Percentiles rank a stretch among this genome's conserved stretches.
Evolutionary conservation across 2,888 invertebrate genomes (phyloP).

Genomic region (Physocephala rufipes): DNA sequence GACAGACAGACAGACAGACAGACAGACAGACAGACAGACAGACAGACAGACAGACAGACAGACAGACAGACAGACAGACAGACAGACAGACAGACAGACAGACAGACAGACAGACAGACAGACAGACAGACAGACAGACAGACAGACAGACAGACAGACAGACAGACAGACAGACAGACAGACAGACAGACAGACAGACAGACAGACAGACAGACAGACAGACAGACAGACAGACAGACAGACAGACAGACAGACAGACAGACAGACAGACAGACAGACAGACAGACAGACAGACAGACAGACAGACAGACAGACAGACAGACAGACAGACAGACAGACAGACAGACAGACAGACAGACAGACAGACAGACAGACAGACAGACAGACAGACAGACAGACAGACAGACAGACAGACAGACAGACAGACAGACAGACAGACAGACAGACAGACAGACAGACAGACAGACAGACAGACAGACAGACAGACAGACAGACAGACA

Average conservation of each 20-base stretch:
- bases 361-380: slow-evolving; percentile 1
- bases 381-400: slow-evolving; percentile 1
- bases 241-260: not conserved
- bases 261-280: slow-evolving; percentile 1
- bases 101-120: slow-evolving; percentile 1
- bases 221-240: slow-evolving; percentile 1
- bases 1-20: not conserved
- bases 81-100: not conserved
- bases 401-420: slow-evolving; percentile 1
- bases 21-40: not conserved
- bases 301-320: slow-evolving; percentile 1
- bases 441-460: slow-evolving; percentile 1
- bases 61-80: not conserved
- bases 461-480: slow-evolving; percentile 1
- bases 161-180: slow-evolving; percentile 1
- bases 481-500: slow-evolving; percentile 1
- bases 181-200: slow-evolving; percentile 1
- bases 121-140: slow-evolving; percentile 1
- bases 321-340: slow-evolving; percentile 1
- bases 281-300: slow-evolving; percentile 1
- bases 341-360: slow-evolving; percentile 1
- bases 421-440: slow-evolving; percentile 1
- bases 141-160: slow-evolving; percentile 1
- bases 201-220: slow-evolving; percentile 1
- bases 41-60: not conserved